Conservation (phyloP, 2,113 vertebrate species). For the Ageneiosus marmoratus region DNA sequence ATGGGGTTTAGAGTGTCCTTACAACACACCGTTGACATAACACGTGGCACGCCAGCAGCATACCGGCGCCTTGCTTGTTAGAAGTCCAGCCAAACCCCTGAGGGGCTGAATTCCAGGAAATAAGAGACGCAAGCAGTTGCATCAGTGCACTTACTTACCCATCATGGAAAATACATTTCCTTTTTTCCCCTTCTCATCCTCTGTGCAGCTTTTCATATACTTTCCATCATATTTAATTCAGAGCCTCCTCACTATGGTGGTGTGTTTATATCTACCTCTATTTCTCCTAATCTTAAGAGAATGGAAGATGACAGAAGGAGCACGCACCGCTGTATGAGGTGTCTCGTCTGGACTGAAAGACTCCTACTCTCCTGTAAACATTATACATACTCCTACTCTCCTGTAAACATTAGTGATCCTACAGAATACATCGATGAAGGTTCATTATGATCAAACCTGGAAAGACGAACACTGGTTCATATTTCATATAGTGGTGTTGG, state of each 20-base stretch:
- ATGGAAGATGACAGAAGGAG: conserved; percentile 10
- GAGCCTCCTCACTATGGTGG: not conserved
- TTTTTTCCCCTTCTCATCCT: not conserved
- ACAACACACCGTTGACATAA: conserved; percentile 42
- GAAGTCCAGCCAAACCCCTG: conserved; percentile 47
- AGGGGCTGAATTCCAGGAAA: conserved; percentile 27
- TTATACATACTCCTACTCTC: not conserved
- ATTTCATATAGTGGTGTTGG: conserved; percentile 18
- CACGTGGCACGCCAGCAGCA: conserved; percentile 2
- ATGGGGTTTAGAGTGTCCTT: conserved; percentile 31
- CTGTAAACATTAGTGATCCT: not conserved
- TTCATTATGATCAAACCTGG: conserved; percentile 19
- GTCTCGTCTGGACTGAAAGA: conserved; percentile 28
- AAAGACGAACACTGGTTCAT: conserved; percentile 14
- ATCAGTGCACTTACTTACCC: conserved; percentile 1
- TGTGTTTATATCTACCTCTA: conserved; percentile 13
- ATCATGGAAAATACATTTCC: conserved; percentile 30
- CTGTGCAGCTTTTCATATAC: conserved; percentile 9
- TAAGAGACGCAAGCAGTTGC: conserved; percentile 33
- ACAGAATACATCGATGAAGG: conserved; percentile 17
- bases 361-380: conserved; percentile 28
- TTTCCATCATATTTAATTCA: conserved; percentile 23
- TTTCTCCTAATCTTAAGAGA: conserved; percentile 19
- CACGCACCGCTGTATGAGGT: not conserved
- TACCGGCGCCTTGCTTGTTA: conserved; percentile 40